Conservation (phyloP, 2,113 vertebrate genomes). For the Boulengeromyrus knoepffleri region DNA sequence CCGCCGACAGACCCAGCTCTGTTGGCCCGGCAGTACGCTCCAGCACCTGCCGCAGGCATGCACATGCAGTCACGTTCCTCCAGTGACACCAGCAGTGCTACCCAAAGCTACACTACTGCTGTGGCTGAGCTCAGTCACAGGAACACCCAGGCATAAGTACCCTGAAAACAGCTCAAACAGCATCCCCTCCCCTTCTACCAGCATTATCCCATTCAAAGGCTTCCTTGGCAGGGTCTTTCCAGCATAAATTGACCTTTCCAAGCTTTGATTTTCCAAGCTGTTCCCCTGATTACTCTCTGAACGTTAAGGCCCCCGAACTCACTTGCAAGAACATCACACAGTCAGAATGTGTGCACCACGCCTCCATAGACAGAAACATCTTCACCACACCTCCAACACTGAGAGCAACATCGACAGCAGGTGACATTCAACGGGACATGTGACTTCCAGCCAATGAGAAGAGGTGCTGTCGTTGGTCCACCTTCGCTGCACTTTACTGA, state of each 20-base stretch:
- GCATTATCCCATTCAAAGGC: background rate
- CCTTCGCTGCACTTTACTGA: background rate
- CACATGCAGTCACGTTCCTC: background rate
- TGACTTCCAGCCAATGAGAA: background rate
- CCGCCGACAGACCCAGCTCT: background rate
- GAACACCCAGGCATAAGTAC: background rate
- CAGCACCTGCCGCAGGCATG: background rate
- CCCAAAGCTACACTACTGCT: background rate
- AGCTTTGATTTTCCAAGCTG: slow-evolving; percentile 21
- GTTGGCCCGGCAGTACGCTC: background rate
- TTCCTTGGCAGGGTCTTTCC: slow-evolving; percentile 38
- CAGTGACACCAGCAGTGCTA: background rate
- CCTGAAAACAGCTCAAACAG: background rate
- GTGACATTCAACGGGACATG: background rate
- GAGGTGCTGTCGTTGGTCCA: background rate
- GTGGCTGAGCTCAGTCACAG: background rate
- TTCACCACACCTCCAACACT: background rate
- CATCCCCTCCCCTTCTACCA: background rate
- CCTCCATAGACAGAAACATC: background rate
- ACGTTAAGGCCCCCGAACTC: background rate
- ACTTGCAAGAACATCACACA: background rate
- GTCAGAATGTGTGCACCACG: too few relatives aligned
- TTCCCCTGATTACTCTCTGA: slow-evolving; percentile 18
- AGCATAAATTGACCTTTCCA: slow-evolving; percentile 45
- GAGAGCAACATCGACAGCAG: background rate